phyloP scores from a whole-genome alignment of 2,888 invertebrate genomes.

The Torymus aiolomorphi region DNA sequence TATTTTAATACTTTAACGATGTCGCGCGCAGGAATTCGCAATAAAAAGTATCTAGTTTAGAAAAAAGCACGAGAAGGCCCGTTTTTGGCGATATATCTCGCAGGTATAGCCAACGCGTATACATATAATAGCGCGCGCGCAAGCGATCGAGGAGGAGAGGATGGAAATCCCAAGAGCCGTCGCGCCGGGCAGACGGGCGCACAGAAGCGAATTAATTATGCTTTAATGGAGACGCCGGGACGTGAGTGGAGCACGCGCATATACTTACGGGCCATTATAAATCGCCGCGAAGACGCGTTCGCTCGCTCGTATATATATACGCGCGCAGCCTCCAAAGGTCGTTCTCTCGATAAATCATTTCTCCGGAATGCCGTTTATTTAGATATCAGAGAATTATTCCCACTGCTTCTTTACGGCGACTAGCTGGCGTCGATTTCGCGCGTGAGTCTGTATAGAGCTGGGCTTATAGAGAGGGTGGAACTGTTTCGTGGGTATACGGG shows the following conservation, averaged over 20 bases:
- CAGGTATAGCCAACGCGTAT: too few species aligned
- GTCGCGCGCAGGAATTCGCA: too few species aligned
- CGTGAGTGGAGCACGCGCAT: conserved; percentile 44
- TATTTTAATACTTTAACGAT: too few species aligned
- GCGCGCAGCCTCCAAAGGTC: conserved; percentile 57
- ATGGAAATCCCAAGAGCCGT: conserved; percentile 53
- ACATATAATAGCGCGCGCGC: background rate
- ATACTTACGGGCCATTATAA: background rate
- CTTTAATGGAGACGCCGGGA: conserved; percentile 54
- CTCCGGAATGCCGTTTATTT: conserved; percentile 56
- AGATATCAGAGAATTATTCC: conserved; percentile 46
- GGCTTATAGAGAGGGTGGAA: conserved; percentile 19
- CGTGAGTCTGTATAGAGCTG: background rate
- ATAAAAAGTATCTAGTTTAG: too few species aligned
- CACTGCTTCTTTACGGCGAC: conserved; percentile 16
- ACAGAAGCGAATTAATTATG: conserved; percentile 57
- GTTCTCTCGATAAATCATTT: conserved; percentile 54
- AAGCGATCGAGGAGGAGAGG: background rate
- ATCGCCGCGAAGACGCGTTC: background rate
- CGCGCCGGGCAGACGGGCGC: conserved; percentile 26
- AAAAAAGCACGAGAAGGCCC: background rate
- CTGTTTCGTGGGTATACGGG: background rate
- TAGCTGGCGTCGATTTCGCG: background rate
- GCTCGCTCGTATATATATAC: background rate
- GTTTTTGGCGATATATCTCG: too few species aligned